Base-by-base conservation (phyloP, 1,140 invertebrate genomes). In the Aphelenchoides besseyi region DNA sequence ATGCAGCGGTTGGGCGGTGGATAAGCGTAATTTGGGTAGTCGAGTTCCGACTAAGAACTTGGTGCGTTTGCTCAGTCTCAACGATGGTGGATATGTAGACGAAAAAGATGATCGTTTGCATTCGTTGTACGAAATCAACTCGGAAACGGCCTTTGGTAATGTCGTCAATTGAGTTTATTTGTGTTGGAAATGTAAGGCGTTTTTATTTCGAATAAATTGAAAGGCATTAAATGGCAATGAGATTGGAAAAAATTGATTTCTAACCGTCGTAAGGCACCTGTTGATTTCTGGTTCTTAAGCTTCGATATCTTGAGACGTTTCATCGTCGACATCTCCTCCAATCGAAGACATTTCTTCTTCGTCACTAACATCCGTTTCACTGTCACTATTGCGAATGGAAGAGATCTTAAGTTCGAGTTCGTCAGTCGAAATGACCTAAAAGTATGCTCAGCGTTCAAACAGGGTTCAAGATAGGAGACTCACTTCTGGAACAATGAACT, bases 401-500 rank as follows among this genome's bases (percentile, higher is more conserved):
- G 53, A 71, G 26, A 76, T 33, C 23, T 74, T 48, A 9, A 41
- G 33, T 3, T 70, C 68, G 12, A 76, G 53, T 26, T 63, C 23
- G 12, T 76, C 72, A 5, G 63, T 64, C 3, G 74, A 28, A 26
- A 77, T 29, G 37, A 67, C 53, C 74, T 75, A 32, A 36, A 75
- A 28, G 32, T 8, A 8, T 29, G n/a, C n/a, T n/a, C n/a, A n/a
- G n/a, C n/a, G n/a, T 29, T 59, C 12, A 18, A 5, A 5, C 55
- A 73, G 18, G 23, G 1, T 36, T 8, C 5, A 29, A 5, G 16
- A 41, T 36, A 33, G 32, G 2, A 52, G 0, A 9, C 55, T 35
- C 62, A 76, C 74, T 18, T 75, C 74, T 16, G 63, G 48, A 32
- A 76, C 73, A 29, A 70, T 36, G 29, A 76, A 75, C 68, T 76